Conservation (phyloP, 2,888 invertebrate species). For the Unio pictorum region DNA sequence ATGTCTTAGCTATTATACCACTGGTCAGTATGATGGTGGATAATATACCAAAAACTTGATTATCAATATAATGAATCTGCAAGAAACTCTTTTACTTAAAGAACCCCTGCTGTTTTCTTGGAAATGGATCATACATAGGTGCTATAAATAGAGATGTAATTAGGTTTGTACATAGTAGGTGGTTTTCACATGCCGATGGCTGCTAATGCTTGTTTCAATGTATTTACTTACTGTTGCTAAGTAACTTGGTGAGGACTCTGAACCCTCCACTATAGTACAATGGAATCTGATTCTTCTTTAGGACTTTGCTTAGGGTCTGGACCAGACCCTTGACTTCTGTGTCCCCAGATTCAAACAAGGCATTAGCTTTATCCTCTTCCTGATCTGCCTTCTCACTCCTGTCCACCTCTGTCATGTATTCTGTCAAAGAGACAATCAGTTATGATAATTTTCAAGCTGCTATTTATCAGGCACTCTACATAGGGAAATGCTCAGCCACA, state of each 20-base stretch:
- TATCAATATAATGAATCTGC: too few species aligned
- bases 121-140: too few species aligned
- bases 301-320: slow-evolving; percentile 55
- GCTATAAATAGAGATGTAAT: too few species aligned
- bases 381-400: slow-evolving; percentile 40
- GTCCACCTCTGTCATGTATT: slow-evolving; percentile 64
- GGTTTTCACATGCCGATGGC: too few species aligned
- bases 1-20: too few species aligned
- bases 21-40: too few species aligned
- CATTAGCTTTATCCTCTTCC: slow-evolving; percentile 57
- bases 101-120: too few species aligned
- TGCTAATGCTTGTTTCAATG: too few species aligned
- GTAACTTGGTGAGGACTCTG: slow-evolving; percentile 48
- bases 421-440: slow-evolving; percentile 29
- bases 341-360: slow-evolving; percentile 59
- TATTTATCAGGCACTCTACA: not conserved
- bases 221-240: slow-evolving; percentile 53
- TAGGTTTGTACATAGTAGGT: too few species aligned
- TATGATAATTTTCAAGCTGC: not conserved
- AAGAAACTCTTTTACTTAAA: too few species aligned
- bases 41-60: too few species aligned
- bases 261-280: slow-evolving; percentile 68
- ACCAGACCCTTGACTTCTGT: slow-evolving; percentile 48
- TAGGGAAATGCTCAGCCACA: too few species aligned
- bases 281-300: slow-evolving; percentile 59